Percentiles rank a stretch among this genome's conserved stretches.
Evolutionary conservation across 2,888 invertebrate species (phyloP).

Genomic region (Gasteruption jaculator): DNA sequence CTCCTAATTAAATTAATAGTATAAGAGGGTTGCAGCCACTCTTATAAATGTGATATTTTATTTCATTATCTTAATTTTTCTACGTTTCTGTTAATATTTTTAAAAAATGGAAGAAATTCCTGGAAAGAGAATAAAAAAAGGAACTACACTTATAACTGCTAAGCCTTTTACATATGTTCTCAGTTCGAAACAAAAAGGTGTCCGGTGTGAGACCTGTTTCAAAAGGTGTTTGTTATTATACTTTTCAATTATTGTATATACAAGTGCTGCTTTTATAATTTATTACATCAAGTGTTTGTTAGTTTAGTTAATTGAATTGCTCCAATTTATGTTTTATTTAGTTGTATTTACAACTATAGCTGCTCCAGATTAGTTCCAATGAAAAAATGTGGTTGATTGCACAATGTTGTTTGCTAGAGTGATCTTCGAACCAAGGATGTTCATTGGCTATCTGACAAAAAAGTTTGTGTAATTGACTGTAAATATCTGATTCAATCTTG

Average conservation of each 20-base stretch:
- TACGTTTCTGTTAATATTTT: neutral
- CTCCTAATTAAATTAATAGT: no score
- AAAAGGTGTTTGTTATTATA: slow-evolving; percentile 27
- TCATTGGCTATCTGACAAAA: neutral
- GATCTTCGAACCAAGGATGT: no score
- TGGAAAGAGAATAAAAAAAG: slow-evolving; percentile 49
- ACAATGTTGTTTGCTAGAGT: no score
- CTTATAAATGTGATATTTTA: no score
- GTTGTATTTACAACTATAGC: neutral
- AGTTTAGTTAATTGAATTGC: neutral
- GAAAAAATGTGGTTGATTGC: no score
- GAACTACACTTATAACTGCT: slow-evolving; percentile 66
- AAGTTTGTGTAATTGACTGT: neutral
- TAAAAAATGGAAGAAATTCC: slow-evolving; percentile 22
- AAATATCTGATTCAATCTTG: no score
- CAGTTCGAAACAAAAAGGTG: slow-evolving; percentile 65
- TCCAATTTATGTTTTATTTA: neutral
- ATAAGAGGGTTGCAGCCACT: no score
- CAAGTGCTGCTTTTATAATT: neutral
- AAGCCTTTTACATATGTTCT: slow-evolving; percentile 74
- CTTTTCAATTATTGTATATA: neutral
- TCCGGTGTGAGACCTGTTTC: slow-evolving; percentile 72
- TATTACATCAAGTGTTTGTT: slow-evolving; percentile 3
- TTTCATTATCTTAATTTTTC: no score
- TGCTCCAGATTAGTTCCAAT: neutral